phyloP scores from a whole-genome alignment of 2,797 vertebrate genomes.

The Petrocephalus sullivani region DNA sequence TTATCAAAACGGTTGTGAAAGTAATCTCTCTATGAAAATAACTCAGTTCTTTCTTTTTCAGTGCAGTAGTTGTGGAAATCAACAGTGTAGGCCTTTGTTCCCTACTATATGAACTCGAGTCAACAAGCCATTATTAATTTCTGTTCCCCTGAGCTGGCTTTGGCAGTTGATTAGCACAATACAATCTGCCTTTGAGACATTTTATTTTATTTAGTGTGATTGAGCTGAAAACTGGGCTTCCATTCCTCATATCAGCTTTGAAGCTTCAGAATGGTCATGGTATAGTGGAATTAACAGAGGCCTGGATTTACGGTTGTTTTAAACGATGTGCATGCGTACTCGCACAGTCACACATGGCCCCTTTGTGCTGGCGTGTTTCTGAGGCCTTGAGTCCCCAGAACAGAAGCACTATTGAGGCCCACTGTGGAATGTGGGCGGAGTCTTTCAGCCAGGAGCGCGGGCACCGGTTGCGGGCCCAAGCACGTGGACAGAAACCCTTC shows the following conservation, averaged over 20 bases:
- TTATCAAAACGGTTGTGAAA: constrained; percentile 12
- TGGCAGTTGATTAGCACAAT: neutral
- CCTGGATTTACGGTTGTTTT: neutral
- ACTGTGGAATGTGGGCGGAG: constrained; percentile 52
- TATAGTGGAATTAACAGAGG: neutral
- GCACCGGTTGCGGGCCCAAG: neutral
- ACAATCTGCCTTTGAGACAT: neutral
- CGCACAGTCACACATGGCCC: constrained; percentile 46
- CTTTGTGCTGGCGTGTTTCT: constrained; percentile 55
- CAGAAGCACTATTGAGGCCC: constrained; percentile 63
- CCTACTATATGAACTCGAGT: neutral
- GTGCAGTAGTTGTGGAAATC: neutral
- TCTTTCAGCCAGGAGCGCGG: constrained; percentile 47
- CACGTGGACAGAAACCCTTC: neutral
- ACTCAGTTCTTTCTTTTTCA: constrained; percentile 6
- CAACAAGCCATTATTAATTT: neutral
- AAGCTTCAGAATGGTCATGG: neutral
- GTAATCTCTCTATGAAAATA: neutral
- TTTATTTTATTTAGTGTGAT: constrained; percentile 13
- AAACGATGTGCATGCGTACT: neutral
- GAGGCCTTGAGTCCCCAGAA: constrained; percentile 48
- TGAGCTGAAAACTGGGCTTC: neutral
- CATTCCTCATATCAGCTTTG: neutral
- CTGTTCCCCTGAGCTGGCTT: neutral
- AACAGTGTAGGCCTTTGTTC: neutral